Base-by-base conservation (phyloP, 2,113 vertebrate species). In the Emydura subglobosa region DNA sequence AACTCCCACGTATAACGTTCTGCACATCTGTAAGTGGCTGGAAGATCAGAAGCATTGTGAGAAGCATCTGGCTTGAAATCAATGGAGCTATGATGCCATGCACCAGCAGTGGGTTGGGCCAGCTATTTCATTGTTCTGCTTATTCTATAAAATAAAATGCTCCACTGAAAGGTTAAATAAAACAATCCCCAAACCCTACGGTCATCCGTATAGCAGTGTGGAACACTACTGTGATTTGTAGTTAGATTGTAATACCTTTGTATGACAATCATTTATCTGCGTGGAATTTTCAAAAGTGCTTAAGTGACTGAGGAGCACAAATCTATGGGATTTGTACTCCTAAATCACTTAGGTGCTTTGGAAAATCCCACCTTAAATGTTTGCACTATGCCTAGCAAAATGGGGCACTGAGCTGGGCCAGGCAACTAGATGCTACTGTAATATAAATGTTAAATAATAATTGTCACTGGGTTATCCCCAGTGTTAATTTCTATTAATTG, bases 1-100 rank as follows among this genome's bases (percentile, higher is more conserved):
- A 31, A 93, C 92, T 89, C 25, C 44, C 57, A 14, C 79, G 79
- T 88, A 78, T 92, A 90, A 88, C 80, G 86, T 50, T 88, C 53
- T 82, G 39, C 17, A 24, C 68, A 83, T 4, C 29, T 78, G 19
- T 31, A 55, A 89, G 10, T 11, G 17, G 22, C 83, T 42, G 79
- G 49, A 87, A 44, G 31, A 27, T 44, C 17, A 80, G 78, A 78
- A 81, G 29, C 42, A 55, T 5, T 1, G 10, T 14, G 47, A 44
- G 24, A 34, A 31, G 42, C 25, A 50, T 14, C 22, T 65, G 29
- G 57, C 53, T 86, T 6, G 72, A 47, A 78, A 29, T 47, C 34
- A 47, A n/a, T 10, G 54, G 74, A 55, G 22, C 13, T n/a, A 19
- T 10, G 11, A 19, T 9, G 31, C 11, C 4, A 3, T 1, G 74